Conservation (phyloP, 2,888 invertebrate genomes). For the Gymnosoma rotundatum region DNA sequence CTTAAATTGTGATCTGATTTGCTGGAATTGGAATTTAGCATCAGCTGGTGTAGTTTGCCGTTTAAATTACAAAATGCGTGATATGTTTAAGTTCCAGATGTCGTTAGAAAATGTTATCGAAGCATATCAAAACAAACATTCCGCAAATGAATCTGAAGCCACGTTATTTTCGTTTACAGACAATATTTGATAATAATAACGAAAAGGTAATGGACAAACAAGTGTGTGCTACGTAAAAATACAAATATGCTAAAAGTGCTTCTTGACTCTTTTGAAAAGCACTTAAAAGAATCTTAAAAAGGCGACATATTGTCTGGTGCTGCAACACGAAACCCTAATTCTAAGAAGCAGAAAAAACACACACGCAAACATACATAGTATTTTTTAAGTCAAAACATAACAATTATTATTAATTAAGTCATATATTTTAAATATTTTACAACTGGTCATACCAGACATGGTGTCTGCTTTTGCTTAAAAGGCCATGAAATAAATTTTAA, state of each 20-base stretch:
- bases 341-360: constrained; percentile 75
- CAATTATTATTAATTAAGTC: constrained; percentile 75
- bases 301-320: constrained; percentile 67
- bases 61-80: constrained; percentile 73
- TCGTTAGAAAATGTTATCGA: constrained; percentile 75
- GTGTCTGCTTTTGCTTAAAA: constrained; percentile 50
- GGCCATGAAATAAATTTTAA: not conserved
- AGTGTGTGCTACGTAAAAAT: not conserved
- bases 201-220: not conserved
- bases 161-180: constrained; percentile 68
- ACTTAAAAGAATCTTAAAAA: constrained; percentile 34
- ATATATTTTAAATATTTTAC: constrained; percentile 33
- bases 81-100: constrained; percentile 76
- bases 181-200: not conserved
- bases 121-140: constrained; percentile 80
- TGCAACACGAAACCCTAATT: constrained; percentile 70
- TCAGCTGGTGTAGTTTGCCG: constrained; percentile 80
- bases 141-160: constrained; percentile 74
- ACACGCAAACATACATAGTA: constrained; percentile 36
- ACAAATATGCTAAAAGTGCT: constrained; percentile 3
- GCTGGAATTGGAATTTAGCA: constrained; percentile 83
- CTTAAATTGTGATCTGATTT: constrained; percentile 83
- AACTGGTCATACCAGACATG: constrained; percentile 49
- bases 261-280: not conserved
- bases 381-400: constrained; percentile 75